Base-by-base conservation (phyloP, 2,888 invertebrate genomes). In the Prosopocoilus inquinatus region DNA sequence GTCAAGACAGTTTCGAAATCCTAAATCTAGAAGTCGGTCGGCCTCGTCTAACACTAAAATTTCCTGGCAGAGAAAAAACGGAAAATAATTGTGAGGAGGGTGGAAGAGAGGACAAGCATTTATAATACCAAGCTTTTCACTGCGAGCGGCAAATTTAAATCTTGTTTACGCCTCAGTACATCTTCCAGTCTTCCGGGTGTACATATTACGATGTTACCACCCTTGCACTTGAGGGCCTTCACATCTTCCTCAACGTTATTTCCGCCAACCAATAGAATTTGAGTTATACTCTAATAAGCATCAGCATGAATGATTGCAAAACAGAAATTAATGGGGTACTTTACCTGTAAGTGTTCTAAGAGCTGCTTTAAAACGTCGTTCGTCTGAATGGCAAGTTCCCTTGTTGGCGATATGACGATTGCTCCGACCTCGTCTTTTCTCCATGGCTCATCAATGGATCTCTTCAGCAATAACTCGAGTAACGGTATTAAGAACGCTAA, bases 161-260 rank as follows among this genome's bases (percentile, higher is more conserved):
- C 85, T 49, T 83, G 84, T 64, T 85, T 84, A 65, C 89, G 84
- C 5, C 86, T 83, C 11, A 94, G 78, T 53, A 98, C 77, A 77
- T 97, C 96, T 71, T 91, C 91, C 7, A 99, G 76, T 56, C 98
- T 79, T 0, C 99, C 99, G 0, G 99, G 99, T 1, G 99, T 99
- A 51, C 94, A 94, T 45, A 98, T 87, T 3, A 96, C 81, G 41
- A 99, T 90, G 69, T 96, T 90, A 0, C 86, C 90, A 0, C 93
- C 92, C 32, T 80, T 77, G 45, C 82, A 79, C 60, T 82, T 81
- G 51, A 95, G 81, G 12, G 80, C 81, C 34, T 81, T 81, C 0
- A 91, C 79, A 73, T 96, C 94, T 5, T 85, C 83, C n/a, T 87
- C 86, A 0, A 91, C 85, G 50, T 85, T 86, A 53, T 86, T 86